Base-by-base conservation (phyloP, 2,113 vertebrate species). In the Clupea harengus region DNA sequence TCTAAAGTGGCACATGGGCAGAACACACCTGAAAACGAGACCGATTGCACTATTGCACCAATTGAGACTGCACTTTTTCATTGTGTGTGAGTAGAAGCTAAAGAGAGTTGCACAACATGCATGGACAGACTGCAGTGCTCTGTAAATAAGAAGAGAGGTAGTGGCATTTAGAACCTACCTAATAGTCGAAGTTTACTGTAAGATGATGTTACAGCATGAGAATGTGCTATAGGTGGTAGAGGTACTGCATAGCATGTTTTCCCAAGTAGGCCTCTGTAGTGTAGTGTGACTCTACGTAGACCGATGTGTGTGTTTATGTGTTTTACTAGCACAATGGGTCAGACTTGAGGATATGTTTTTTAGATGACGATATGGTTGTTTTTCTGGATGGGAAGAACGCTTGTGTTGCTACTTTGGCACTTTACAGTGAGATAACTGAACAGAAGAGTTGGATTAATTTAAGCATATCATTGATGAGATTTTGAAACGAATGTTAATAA, bases 21-120 rank as follows among this genome's bases (percentile, higher is more conserved):
- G 83, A 87, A 90, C 25, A 88, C 88, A 91, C 85, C 88, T 92
- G 78, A 89, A 86, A 88, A 85, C 86, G 84, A 89, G 39, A 64
- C 39, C 39, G 39, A 39, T 39, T 39, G 39, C 39, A 39, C 39
- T 83, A 50, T 90, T 91, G 90, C 90, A 93, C 88, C 87, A 88
- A 90, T 88, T 75, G 91, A 49, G 82, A 91, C 89, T 85, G 91
- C 89, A 92, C 84, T 91, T 91, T 90, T 89, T 20, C 85, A 20
- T 39, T 39, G 44, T 84, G 52, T 85, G 57, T 78, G 72, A 45
- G 83, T 87, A 82, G 84, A 6, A 2, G 32, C 20, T 64, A 82
- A 78, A 32, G 46, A 82, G 82, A 54, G 47, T 49, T 82, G 64
- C 85, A 32, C 17, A 11, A 32, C 17, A 11, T 32, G 72, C 28